phyloP scores from a whole-genome alignment of 2,797 vertebrate species.

The Sebastes taczanowskii region DNA sequence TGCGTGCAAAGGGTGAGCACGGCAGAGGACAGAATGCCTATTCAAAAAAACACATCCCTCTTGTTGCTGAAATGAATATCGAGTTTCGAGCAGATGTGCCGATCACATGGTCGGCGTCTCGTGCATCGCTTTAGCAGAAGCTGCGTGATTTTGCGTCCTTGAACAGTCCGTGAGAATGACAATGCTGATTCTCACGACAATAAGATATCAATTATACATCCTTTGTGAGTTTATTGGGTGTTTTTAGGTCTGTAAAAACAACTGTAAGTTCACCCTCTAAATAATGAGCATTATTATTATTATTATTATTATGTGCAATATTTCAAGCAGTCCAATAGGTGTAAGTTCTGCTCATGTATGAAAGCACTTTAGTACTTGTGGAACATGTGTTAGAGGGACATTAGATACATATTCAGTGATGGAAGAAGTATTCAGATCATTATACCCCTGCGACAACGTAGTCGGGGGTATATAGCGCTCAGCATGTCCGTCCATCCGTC shows the following conservation, averaged over 20 bases:
- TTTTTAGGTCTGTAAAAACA: background rate
- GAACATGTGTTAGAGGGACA: background rate
- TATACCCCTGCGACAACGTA: too few relatives aligned
- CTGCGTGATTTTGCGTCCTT: background rate
- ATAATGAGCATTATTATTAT: background rate
- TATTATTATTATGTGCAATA: background rate
- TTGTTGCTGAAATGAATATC: conserved; percentile 61
- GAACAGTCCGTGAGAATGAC: background rate
- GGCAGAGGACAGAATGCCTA: conserved; percentile 28
- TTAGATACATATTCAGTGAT: background rate
- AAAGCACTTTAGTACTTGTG: background rate
- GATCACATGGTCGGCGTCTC: conserved; percentile 65
- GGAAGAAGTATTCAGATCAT: background rate
- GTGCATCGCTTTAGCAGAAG: conserved; percentile 2
- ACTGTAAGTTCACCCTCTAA: background rate
- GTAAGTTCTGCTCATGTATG: background rate
- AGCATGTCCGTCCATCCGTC: too few relatives aligned
- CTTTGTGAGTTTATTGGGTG: background rate
- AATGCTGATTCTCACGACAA: background rate
- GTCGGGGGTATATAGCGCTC: too few relatives aligned
- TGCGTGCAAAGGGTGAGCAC: background rate
- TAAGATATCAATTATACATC: background rate
- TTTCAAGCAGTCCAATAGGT: background rate
- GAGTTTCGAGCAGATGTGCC: conserved; percentile 76
- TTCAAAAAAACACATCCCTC: conserved; percentile 17